phyloP scores from a whole-genome alignment of 2,797 vertebrate species.

The Erethizon dorsatum region DNA sequence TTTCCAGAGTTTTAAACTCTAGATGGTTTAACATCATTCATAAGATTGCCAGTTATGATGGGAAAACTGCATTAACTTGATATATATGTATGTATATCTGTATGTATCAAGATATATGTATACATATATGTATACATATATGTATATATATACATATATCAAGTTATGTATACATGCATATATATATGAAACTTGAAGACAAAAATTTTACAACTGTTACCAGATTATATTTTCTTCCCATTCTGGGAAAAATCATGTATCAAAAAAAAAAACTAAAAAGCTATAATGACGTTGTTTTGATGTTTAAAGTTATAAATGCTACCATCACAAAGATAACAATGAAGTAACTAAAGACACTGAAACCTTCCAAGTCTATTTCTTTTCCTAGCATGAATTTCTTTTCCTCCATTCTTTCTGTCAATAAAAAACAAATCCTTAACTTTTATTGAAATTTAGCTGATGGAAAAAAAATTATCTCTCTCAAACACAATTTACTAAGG shows the following conservation, averaged over 20 bases:
- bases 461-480: neutral
- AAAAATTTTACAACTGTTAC: constrained; percentile 23
- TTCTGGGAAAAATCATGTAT: neutral
- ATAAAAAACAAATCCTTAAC: constrained; percentile 35
- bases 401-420: neutral
- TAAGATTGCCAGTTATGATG: neutral
- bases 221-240: constrained; percentile 51
- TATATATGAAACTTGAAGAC: neutral
- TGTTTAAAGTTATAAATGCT: constrained; percentile 52
- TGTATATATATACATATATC: too few relatives aligned
- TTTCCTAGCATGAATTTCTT: constrained; percentile 48
- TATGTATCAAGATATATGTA: too few relatives aligned
- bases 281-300: constrained; percentile 42
- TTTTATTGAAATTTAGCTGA: constrained; percentile 22
- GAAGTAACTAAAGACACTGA: constrained; percentile 10
- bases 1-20: constrained; percentile 37
- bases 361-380: constrained; percentile 35
- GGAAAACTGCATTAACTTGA: neutral
- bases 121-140: too few relatives aligned
- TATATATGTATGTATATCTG: too few relatives aligned
- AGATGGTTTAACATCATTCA: neutral
- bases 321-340: constrained; percentile 55
- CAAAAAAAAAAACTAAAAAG: constrained; percentile 63
- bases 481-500: constrained; percentile 51
- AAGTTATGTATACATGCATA: neutral